Evolutionary conservation across 2,797 vertebrate species (phyloP), one percentile per base, ranked within the genome.

Genomic region (Lepus townsendii): DNA sequence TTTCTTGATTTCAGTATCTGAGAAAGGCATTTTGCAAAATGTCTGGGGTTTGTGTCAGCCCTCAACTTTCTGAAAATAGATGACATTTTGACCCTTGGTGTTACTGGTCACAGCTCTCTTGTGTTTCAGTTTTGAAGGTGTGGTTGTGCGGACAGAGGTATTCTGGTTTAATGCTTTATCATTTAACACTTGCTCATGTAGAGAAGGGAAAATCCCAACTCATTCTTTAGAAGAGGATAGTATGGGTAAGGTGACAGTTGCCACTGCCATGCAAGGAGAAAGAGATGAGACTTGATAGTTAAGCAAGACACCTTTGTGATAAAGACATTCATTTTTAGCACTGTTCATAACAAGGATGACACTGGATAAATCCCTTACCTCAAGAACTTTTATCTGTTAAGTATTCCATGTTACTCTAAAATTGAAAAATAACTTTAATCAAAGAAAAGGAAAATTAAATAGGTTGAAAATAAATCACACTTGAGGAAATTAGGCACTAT

Each of bases 31-130:
- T 88, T 95, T 83, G 60, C 42, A 91, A 65, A 95, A 93, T 79
- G 47, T 69, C 90, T 93, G 66, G 11, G 82, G 62, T 96, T 95
- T 95, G 27, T 89, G 42, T 96, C 93, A 95, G 60, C 78, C 85
- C 90, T 90, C 85, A 80, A 63, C 73, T 93, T 95, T 88, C 96
- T 96, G 93, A 95, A 95, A 96, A 94, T 91, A 96, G 88, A 76
- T 92, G 72, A 89, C 85, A 87, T 94, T 94, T 78, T 88, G 88
- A 96, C 85, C 84, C 38, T 75, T 60, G 47, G 47, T 87, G 69
- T 93, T 92, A 72, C 73, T 95, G 79, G 92, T 84, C 83, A 94
- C 69, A 69, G 66, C 54, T 85, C 47, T 17, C 47, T 35, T 77
- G 68, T 90, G 78, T 94, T 95, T 96, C 82, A 73, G 86, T 92